Base-by-base conservation (phyloP, 2,888 invertebrate genomes). In the Pherbina coryleti region DNA sequence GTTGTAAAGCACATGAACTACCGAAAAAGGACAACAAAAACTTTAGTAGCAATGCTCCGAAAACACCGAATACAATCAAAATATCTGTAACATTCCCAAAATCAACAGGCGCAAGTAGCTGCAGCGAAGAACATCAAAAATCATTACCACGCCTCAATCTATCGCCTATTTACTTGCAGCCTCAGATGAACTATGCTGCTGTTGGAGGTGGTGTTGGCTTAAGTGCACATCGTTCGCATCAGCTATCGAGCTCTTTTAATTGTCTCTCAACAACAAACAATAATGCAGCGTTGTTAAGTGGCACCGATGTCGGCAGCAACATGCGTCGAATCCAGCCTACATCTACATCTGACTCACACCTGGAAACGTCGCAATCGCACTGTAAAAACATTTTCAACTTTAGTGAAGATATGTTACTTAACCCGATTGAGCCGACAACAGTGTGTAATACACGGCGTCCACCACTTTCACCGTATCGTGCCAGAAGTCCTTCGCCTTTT, bases 301-400 rank as follows among this genome's bases (percentile, higher is more conserved):
- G 78, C 9, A 64, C 75, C 11, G 77, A 73, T 37, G 75, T 60
- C 1, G 80, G 79, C 9, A 71, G 78, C 25, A 81, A 81, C n/a
- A 84, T 85, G 83, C 82, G 83, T 0, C 85, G 85, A 22, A 81
- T 82, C 71, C 83, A 84, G 5, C 82, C 84, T 66, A 88, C 84
- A 37, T 88, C 88, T 22, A 85, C 85, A 57, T 89, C 89, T 4
- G 89, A 89, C 70, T 88, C 89, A 2, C 86, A 89, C 79, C 81
- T 88, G 72, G 88, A 88, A 76, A 83, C 85, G 1, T 83, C 84
- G 44, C 82, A 84, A 60, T 79, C 77, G 34, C 84, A 85, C 2
- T 82, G 83, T 75, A 87, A 85, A 80, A 88, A 88, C 80, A 88
- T 89, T 74, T 89, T 89, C 73, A 88, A 88, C 80, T 89, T 89